These are phyloP conservation scores for Spermophilus dauricus DNA, from an alignment of 2,113 vertebrate genomes.

Conservation along the genomic window DNA sequence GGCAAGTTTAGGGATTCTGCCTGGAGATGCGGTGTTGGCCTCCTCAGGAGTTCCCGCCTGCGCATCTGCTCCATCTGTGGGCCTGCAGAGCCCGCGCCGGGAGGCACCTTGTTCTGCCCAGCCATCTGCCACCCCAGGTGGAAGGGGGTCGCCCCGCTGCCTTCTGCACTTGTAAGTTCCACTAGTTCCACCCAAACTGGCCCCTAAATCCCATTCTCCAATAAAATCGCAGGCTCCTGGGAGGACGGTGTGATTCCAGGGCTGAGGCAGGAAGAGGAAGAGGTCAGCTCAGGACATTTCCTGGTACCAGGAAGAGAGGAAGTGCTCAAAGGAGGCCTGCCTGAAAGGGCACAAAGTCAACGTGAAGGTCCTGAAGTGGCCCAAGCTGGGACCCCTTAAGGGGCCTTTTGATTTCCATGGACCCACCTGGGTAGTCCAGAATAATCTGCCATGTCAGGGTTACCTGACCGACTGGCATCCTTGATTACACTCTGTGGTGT, in stretches of 20 bases:
- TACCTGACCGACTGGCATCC: fast-evolving
- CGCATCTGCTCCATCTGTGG: not conserved
- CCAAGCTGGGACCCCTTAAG: not conserved
- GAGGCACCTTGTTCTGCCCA: fast-evolving
- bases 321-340: not conserved
- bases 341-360: not conserved
- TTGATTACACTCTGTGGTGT: fast-evolving
- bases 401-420: not conserved
- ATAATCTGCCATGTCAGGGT: not conserved
- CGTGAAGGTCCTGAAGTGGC: fast-evolving
- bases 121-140: fast-evolving
- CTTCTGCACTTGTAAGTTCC: not conserved
- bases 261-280: not conserved
- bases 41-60: too few species aligned
- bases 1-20: not conserved
- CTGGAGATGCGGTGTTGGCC: fast-evolving
- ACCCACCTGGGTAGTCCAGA: fast-evolving
- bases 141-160: not conserved
- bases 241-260: not conserved
- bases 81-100: not conserved
- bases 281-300: not conserved
- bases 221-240: not conserved
- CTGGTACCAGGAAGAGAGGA: not conserved
- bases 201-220: not conserved
- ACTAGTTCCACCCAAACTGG: not conserved